Percentiles rank a stretch among this genome's conserved stretches.
phyloP scores from a whole-genome alignment of 2,797 vertebrate genomes.

The Chaunax sp. region DNA sequence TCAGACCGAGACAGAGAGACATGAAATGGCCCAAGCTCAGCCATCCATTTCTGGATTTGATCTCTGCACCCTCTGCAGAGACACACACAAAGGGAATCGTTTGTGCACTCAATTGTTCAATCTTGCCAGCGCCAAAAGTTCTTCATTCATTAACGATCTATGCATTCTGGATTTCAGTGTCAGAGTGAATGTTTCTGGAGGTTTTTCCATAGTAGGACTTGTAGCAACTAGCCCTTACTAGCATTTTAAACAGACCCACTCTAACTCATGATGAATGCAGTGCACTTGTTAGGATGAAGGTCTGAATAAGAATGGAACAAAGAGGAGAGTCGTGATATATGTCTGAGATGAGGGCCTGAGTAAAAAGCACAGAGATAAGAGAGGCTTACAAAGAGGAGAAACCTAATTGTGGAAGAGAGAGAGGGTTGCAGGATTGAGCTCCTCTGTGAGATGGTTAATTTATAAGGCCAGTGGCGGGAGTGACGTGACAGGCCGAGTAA shows the following conservation, averaged over 20 bases:
- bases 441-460: conserved; percentile 80
- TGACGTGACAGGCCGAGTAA: conserved; percentile 79
- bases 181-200: conserved; percentile 21
- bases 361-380: conserved; percentile 68
- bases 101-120: too few species aligned
- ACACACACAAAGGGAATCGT: conserved; percentile 32
- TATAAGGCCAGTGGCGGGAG: conserved; percentile 71
- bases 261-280: conserved; percentile 57
- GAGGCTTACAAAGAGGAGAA: conserved; percentile 70
- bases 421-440: conserved; percentile 62
- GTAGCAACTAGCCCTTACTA: conserved; percentile 9
- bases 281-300: conserved; percentile 46
- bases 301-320: conserved; percentile 55
- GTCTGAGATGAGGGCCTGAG: conserved; percentile 62
- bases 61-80: conserved; percentile 37
- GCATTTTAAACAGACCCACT: conserved; percentile 30
- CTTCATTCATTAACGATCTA: neutral
- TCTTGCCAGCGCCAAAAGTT: conserved; percentile 18
- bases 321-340: conserved; percentile 68
- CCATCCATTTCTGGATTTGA: conserved; percentile 44
- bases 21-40: conserved; percentile 49
- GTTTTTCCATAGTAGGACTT: conserved; percentile 30
- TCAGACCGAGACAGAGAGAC: conserved; percentile 46
- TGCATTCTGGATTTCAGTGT: conserved; percentile 12
- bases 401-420: conserved; percentile 73